Evolutionary conservation across 2,888 invertebrate genomes (phyloP).

Genomic region (Agrochola macilenta): DNA sequence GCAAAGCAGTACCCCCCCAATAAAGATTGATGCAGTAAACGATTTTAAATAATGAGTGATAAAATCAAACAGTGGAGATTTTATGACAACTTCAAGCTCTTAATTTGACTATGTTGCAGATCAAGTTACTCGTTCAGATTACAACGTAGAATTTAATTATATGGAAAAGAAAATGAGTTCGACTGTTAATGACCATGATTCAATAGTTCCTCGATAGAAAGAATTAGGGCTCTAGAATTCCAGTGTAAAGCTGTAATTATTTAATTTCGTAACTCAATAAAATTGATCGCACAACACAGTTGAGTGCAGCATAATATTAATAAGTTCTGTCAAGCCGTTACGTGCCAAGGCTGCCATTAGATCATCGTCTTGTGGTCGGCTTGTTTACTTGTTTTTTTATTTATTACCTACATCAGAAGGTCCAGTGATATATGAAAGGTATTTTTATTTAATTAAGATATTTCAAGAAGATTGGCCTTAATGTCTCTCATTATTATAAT

Average conservation of each 20-base stretch:
- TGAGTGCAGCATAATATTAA: constrained; percentile 54
- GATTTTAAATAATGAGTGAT: background rate
- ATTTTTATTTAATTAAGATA: constrained; percentile 45
- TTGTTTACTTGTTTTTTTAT: constrained; percentile 67
- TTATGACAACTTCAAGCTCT: background rate
- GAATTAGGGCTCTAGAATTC: background rate
- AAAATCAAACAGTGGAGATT: background rate
- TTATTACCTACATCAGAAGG: constrained; percentile 59
- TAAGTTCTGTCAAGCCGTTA: constrained; percentile 59
- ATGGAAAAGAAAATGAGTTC: background rate
- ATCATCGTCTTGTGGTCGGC: constrained; percentile 75
- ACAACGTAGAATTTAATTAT: background rate
- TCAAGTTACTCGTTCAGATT: no score
- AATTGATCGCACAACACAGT: constrained; percentile 44
- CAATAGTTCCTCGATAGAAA: background rate
- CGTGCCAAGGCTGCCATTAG: constrained; percentile 74
- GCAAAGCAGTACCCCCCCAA: background rate
- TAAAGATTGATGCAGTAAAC: background rate
- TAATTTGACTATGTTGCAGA: background rate
- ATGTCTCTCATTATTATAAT: constrained; percentile 30
- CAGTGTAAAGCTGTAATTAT: background rate
- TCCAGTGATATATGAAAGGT: constrained; percentile 59
- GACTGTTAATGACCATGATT: background rate
- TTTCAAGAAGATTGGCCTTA: constrained; percentile 16
- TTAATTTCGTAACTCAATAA: constrained; percentile 27